These are phyloP conservation scores for Mesitornis unicolor DNA, from an alignment of 2,113 vertebrate genomes.

Conservation along the genomic window DNA sequence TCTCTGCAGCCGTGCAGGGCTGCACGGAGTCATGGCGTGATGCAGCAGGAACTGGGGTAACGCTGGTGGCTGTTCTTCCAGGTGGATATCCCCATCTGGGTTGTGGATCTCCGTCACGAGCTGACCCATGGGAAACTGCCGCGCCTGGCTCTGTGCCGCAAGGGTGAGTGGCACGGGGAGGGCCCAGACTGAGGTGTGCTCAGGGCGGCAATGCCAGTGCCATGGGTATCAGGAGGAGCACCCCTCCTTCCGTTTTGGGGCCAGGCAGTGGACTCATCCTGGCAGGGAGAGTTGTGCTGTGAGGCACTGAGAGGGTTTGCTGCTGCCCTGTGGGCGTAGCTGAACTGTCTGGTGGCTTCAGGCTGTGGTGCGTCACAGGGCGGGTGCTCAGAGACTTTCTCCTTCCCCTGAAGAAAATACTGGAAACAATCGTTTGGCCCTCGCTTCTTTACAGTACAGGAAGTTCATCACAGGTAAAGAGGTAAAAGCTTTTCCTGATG, in stretches of 20 bases:
- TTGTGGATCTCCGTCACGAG: conserved; percentile 90
- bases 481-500: neutral
- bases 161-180: conserved; percentile 71
- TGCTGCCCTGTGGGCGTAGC: neutral
- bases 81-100: conserved; percentile 92
- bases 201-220: accelerated
- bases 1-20: neutral
- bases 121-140: conserved; percentile 91
- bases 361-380: neutral
- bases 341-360: neutral
- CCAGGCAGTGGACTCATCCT: accelerated
- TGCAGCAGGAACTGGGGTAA: neutral
- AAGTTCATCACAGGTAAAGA: neutral
- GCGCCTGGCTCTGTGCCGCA: conserved; percentile 83
- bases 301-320: neutral
- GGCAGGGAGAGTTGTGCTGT: neutral
- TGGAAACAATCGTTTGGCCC: neutral
- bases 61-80: neutral
- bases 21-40: accelerated
- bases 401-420: neutral
- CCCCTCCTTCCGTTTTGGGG: accelerated
- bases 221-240: neutral
- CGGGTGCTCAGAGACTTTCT: neutral
- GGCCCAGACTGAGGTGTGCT: accelerated
- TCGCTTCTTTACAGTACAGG: neutral